Conservation (phyloP, 1,140 invertebrate species). For the Agrilus planipennis region DNA sequence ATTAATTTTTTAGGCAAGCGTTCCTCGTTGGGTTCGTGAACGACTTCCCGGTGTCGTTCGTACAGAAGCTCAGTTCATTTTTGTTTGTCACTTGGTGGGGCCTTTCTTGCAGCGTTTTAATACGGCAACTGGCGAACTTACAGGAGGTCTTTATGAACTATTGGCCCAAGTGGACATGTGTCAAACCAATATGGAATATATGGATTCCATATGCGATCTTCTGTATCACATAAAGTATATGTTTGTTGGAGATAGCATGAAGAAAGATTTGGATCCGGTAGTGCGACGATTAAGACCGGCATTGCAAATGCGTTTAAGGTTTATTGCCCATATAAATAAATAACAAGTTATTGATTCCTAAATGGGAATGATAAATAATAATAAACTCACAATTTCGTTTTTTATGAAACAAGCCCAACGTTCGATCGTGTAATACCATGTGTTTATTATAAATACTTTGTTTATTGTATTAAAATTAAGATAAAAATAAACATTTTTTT, state of each 20-base stretch:
- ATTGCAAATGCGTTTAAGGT: slow-evolving; percentile 78
- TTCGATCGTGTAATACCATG: too few relatives aligned
- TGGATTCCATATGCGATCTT: slow-evolving; percentile 89
- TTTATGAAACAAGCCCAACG: too few relatives aligned
- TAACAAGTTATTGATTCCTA: too few relatives aligned
- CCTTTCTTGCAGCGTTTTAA: slow-evolving; percentile 68
- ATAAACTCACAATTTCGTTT: too few relatives aligned
- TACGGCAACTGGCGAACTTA: slow-evolving; percentile 70
- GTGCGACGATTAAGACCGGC: slow-evolving; percentile 75
- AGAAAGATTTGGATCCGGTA: slow-evolving; percentile 80
- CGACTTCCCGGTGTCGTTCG: slow-evolving; percentile 45
- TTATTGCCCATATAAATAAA: slow-evolving; percentile 72
- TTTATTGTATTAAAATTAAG: too few relatives aligned
- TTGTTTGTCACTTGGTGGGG: slow-evolving; percentile 81
- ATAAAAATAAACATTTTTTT: too few relatives aligned
- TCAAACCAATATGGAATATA: slow-evolving; percentile 63
- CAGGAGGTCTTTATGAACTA: slow-evolving; percentile 79
- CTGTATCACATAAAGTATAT: slow-evolving; percentile 95
- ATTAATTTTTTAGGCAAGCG: too few relatives aligned
- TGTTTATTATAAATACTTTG: too few relatives aligned
- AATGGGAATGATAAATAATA: too few relatives aligned
- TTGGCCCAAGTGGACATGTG: slow-evolving; percentile 79
- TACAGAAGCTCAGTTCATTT: slow-evolving; percentile 83
- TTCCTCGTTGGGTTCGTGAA: slow-evolving; percentile 40
- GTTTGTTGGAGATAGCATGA: slow-evolving; percentile 92